Evolutionary conservation across 1,140 invertebrate genomes (phyloP).

Genomic region (Drosophila ambigua): DNA sequence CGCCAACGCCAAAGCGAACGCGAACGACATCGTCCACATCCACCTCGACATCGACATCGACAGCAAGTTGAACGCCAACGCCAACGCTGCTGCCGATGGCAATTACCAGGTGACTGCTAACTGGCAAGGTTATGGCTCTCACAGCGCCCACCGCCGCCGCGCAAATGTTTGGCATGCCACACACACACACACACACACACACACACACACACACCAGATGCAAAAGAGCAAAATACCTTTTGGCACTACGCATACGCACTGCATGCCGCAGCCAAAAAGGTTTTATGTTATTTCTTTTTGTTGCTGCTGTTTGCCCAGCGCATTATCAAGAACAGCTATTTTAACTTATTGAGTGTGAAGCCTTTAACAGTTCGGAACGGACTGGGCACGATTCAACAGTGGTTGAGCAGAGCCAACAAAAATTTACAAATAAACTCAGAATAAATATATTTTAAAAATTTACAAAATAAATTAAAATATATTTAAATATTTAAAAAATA

Average conservation of each 20-base stretch:
- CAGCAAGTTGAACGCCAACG: constrained; percentile 49
- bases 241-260: constrained; percentile 69
- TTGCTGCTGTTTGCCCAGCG: constrained; percentile 2
- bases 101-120: constrained; percentile 72
- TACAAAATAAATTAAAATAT: not conserved
- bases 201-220: not conserved
- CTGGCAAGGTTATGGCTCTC: constrained; percentile 72
- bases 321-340: constrained; percentile 42
- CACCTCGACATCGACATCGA: constrained; percentile 26
- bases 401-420: not conserved
- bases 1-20: constrained; percentile 21
- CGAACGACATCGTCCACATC: constrained; percentile 6
- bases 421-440: not conserved
- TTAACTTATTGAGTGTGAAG: constrained; percentile 78
- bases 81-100: constrained; percentile 59
- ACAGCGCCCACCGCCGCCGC: constrained; percentile 30
- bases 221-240: constrained; percentile 38
- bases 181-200: constrained; percentile 25
- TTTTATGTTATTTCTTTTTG: constrained; percentile 6
- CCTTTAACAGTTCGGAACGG: constrained; percentile 48
- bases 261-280: constrained; percentile 47
- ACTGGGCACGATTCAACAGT: constrained; percentile 23
- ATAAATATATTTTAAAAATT: too few relatives aligned
- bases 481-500: too few relatives aligned
- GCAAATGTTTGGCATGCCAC: constrained; percentile 73